A percentile compares a stretch with the other conserved stretches of the same genome.
phyloP scores from a whole-genome alignment of 2,113 vertebrate genomes.

The Callopanchax toddi region DNA sequence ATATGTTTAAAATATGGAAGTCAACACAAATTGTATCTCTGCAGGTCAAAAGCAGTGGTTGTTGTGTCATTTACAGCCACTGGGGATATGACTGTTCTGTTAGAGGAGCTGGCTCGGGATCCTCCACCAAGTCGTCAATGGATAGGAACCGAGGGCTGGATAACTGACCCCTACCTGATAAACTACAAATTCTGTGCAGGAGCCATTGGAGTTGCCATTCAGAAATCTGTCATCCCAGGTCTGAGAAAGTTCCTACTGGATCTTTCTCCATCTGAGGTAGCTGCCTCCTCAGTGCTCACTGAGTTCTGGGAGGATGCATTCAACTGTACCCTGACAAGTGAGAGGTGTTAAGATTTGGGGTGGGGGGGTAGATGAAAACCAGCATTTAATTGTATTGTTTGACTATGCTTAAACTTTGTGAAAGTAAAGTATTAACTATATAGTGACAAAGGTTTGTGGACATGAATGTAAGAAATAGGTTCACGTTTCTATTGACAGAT shows the following conservation, averaged over 20 bases:
- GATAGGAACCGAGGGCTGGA: slow-evolving; percentile 78
- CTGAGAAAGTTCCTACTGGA: slow-evolving; percentile 71
- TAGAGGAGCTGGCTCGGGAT: slow-evolving; percentile 57
- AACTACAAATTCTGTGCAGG: slow-evolving; percentile 53
- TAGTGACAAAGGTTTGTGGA: too few relatives aligned
- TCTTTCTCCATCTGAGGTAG: slow-evolving; percentile 41
- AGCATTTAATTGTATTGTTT: too few relatives aligned
- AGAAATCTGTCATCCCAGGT: slow-evolving; percentile 68
- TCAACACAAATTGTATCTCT: neutral
- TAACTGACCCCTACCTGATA: slow-evolving; percentile 58
- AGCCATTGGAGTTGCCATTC: slow-evolving; percentile 67
- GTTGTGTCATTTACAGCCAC: slow-evolving; percentile 66
- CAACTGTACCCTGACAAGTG: slow-evolving; percentile 50
- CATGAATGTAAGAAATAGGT: too few relatives aligned
- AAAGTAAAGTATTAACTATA: too few relatives aligned
- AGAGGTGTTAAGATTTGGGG: too few relatives aligned
- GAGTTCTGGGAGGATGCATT: slow-evolving; percentile 76
- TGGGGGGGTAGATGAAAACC: too few relatives aligned
- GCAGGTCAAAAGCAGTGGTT: slow-evolving; percentile 71
- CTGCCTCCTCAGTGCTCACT: slow-evolving; percentile 32
- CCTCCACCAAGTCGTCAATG: slow-evolving; percentile 69
- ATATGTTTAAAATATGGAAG: too few relatives aligned
- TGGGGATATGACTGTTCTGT: slow-evolving; percentile 64
- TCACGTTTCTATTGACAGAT: too few relatives aligned
- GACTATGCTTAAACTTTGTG: too few relatives aligned